Percentiles rank a stretch among this genome's conserved stretches.
These are phyloP conservation scores for Keiferia lycopersicella DNA, from an alignment of 2,888 invertebrate genomes.

Conservation along the genomic window DNA sequence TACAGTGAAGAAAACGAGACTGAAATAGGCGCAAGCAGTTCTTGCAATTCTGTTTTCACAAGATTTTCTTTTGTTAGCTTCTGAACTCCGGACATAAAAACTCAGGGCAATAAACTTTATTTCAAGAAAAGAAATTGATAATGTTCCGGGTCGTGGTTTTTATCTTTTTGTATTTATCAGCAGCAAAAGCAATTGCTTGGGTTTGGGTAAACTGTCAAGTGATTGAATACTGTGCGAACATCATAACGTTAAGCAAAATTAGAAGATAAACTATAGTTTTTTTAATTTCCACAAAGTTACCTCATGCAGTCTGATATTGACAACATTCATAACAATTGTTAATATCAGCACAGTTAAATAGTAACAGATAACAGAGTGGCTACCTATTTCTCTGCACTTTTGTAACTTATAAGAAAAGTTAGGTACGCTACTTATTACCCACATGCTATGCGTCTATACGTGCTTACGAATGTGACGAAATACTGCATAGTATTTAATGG, in stretches of 20 bases:
- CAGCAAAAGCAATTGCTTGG: neutral
- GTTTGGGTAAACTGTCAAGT: too few relatives aligned
- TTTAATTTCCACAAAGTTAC: neutral
- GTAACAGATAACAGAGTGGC: neutral
- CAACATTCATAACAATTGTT: neutral
- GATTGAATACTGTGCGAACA: too few relatives aligned
- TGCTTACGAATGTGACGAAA: neutral
- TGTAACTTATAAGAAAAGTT: neutral
- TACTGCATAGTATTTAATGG: neutral
- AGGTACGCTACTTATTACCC: neutral
- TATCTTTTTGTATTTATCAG: neutral
- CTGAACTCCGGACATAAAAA: neutral
- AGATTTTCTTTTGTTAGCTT: conserved; percentile 5
- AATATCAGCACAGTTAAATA: neutral
- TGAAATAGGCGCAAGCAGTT: conserved; percentile 22
- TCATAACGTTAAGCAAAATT: too few relatives aligned
- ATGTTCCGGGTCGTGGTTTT: neutral
- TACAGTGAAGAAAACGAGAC: conserved; percentile 11
- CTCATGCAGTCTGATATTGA: neutral
- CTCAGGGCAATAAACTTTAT: neutral
- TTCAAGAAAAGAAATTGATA: conserved; percentile 4
- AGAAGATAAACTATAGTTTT: neutral
- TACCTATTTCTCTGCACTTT: too few relatives aligned
- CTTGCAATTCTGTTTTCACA: neutral
- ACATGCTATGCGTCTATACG: neutral